Evolutionary conservation across 2,888 invertebrate genomes (phyloP).

Genomic region (Ametastegia equiseti): DNA sequence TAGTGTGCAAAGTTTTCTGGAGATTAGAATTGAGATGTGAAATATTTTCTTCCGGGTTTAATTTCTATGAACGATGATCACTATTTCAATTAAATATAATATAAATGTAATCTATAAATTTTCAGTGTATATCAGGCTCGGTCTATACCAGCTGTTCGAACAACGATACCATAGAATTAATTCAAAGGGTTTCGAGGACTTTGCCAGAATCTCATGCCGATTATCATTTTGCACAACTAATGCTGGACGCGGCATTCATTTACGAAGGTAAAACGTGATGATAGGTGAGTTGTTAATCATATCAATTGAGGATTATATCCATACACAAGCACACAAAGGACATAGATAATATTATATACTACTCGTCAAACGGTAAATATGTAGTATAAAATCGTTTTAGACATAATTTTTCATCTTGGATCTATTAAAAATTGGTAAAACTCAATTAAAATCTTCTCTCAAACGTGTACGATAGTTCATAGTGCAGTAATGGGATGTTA

Average conservation of each 20-base stretch:
- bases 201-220: slow-evolving; percentile 67
- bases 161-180: slow-evolving; percentile 68
- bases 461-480: not conserved
- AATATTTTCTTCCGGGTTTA: not conserved
- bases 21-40: not conserved
- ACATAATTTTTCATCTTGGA: not conserved
- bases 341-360: not conserved
- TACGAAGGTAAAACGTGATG: slow-evolving; percentile 65
- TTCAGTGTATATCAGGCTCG: slow-evolving; percentile 62
- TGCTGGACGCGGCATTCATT: slow-evolving; percentile 71
- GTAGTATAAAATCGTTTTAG: not conserved
- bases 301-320: not conserved
- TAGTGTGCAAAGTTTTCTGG: too few species aligned
- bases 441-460: not conserved
- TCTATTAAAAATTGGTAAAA: not conserved
- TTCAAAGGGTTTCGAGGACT: slow-evolving; percentile 64
- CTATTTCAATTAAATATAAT: too few species aligned
- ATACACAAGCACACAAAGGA: not conserved
- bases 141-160: slow-evolving; percentile 69
- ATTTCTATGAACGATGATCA: too few species aligned
- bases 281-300: slow-evolving; percentile 28
- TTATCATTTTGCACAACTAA: slow-evolving; percentile 69
- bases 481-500: not conserved
- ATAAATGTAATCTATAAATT: slow-evolving; percentile 1
- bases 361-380: not conserved